Evolutionary conservation across 2,888 invertebrate genomes (phyloP), one percentile per base, ranked within the genome.

Genomic region (Dastarcus helophoroides): DNA sequence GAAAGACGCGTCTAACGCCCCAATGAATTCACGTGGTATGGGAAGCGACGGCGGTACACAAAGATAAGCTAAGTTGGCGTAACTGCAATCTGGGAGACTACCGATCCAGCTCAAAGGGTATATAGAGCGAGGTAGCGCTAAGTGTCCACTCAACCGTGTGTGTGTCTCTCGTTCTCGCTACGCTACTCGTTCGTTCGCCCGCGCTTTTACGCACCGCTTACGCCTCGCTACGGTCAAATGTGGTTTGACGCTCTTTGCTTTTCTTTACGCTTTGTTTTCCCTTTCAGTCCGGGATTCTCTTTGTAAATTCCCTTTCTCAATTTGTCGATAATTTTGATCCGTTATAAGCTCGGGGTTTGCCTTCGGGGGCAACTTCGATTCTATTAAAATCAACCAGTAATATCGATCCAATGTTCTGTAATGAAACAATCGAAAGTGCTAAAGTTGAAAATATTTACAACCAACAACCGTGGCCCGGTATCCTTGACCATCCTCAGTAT

Each of bases 1-100:
- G 47, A 51, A 48, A 48, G 50, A 42, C 44, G 42, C 39, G 42
- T 45, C 43, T 40, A 46, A 43, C 41, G 41, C 41, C 43, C 39
- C 42, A 47, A 29, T 39, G 42, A n/a, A 17, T 17, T 6, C 19
- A 41, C 46, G 49, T 48, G 48, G 48, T 47, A 46, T 41, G 41
- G 41, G 41, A 44, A 43, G 48, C 47, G 48, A 43, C 44, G 40
- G 41, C 48, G 44, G 19, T 6, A n/a, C 43, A 42, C 35, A 39
- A 37, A 44, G 44, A 46, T 46, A 44, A 40, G 37, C n/a, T 17
- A 17, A 17, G 6, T 40, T 32, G n/a, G 30, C 36, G 31, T 17
- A 14, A 12, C 16, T 29, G 29, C 29, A 31, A 14, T 31, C 30
- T 30, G 22, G 31, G 17, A 12, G 26, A 4, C 24, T 23, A 10